Base-by-base conservation (phyloP, 1,140 invertebrate genomes). In the Cotesia glomerata region DNA sequence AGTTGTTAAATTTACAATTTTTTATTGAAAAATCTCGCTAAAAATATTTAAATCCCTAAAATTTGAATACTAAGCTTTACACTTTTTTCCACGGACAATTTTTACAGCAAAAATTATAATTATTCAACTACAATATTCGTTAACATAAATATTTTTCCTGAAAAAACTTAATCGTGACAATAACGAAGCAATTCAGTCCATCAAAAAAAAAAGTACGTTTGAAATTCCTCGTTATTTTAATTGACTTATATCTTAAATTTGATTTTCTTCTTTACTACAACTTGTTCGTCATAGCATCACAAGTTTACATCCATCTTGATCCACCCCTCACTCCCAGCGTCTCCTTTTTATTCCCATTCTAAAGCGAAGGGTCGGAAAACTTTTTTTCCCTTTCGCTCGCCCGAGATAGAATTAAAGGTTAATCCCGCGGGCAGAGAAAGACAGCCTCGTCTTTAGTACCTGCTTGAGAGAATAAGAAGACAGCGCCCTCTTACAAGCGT, bases 371-470 rank as follows among this genome's bases (percentile, higher is more conserved):
- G 52, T 34, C 32, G 35, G 32, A 49, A n/a, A 36, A 70, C 16
- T 62, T 63, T 49, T 62, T 34, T 51, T n/a, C 16, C 68, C 74
- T 74, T 67, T 73, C 81, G 73, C 76, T 76, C 78, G 81, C 79
- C 76, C 73, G 71, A 80, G 82, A 87, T 87, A 85, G 83, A 87
- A 87, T 87, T 87, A 86, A 87, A 87, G 85, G 82, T 87, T 86
- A 86, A 86, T 86, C 84, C 84, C 79, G 75, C 77, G 77, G 79
- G 77, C 80, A 78, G 11, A 69, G 56, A 32, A 59, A 45, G 71
- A 52, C 18, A 35, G 36, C 39, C 8, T 45, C 59, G 16, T 65
- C 32, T 8, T n/a, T 36, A 58, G 72, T 1, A 9, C 39, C 11
- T 5, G 61, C 64, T 67, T 58, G 63, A 49, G 56, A 58, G 8